A percentile compares a stretch with the other conserved stretches of the same genome.
Evolutionary conservation across 2,888 invertebrate genomes (phyloP).

Genomic region (Acrocera orbiculus): DNA sequence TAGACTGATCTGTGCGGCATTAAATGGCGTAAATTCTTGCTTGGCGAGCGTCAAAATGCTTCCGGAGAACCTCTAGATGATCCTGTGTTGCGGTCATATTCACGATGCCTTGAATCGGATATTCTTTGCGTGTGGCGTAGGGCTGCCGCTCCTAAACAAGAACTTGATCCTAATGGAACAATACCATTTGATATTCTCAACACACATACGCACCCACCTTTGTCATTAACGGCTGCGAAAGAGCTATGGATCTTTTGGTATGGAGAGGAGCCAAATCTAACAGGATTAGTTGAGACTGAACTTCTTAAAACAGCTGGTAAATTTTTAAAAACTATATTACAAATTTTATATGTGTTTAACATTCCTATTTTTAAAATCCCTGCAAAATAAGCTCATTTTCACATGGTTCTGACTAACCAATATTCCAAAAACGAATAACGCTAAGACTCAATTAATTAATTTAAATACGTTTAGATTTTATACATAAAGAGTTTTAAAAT

Average conservation of each 20-base stretch:
- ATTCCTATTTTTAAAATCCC: no score
- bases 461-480: no score
- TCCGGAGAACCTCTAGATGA: conserved; percentile 61
- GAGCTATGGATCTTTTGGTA: conserved; percentile 99
- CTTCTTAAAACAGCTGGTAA: conserved; percentile 72
- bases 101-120: conserved; percentile 81
- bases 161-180: conserved; percentile 31
- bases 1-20: conserved; percentile 99
- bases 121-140: conserved; percentile 97
- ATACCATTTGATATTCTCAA: conserved; percentile 31
- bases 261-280: conserved; percentile 87
- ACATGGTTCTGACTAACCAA: no score
- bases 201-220: conserved; percentile 49
- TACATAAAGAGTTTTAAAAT: no score
- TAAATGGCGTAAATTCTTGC: conserved; percentile 90
- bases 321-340: no score
- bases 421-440: no score
- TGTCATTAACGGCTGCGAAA: conserved; percentile 74
- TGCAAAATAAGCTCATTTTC: no score
- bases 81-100: conserved; percentile 79
- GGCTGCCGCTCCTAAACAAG: conserved; percentile 45
- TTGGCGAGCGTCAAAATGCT: conserved; percentile 46
- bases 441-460: no score
- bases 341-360: no score
- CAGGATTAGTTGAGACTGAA: conserved; percentile 67